Evolutionary conservation across 2,888 invertebrate genomes (phyloP).

Genomic region (Gymnocheta viridis): DNA sequence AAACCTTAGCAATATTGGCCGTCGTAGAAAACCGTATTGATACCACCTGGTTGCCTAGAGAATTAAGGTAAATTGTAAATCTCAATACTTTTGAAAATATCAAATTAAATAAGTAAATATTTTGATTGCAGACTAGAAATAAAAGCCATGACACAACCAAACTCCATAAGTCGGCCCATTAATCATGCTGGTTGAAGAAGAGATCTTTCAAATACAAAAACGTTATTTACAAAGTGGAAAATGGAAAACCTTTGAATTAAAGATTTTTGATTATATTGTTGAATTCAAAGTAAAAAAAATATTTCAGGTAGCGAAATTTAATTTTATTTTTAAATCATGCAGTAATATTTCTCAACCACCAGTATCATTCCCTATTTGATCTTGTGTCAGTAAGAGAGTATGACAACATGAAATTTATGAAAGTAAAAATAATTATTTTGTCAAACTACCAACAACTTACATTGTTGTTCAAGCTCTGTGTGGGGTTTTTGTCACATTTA

Average conservation of each 20-base stretch:
- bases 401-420: too few species aligned
- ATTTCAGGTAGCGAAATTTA: conserved; percentile 43
- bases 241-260: neutral
- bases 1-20: conserved; percentile 87
- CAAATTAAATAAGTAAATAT: conserved; percentile 2
- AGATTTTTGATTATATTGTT: conserved; percentile 2
- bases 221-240: conserved; percentile 23
- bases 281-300: conserved; percentile 24
- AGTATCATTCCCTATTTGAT: neutral
- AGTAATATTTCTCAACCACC: neutral
- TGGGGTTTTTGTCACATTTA: neutral
- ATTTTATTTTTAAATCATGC: neutral
- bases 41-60: conserved; percentile 85
- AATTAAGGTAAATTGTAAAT: conserved; percentile 84
- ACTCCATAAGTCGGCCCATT: conserved; percentile 85
- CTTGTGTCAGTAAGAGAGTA: too few species aligned
- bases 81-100: conserved; percentile 11
- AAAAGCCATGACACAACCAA: conserved; percentile 87
- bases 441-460: neutral
- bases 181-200: conserved; percentile 79
- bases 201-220: neutral
- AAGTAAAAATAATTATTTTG: neutral
- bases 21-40: conserved; percentile 87
- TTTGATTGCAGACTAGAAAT: conserved; percentile 85
- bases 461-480: neutral